phyloP scores from a whole-genome alignment of 92 coral and sea anemone genomes.

The Phymanthus crucifer region DNA sequence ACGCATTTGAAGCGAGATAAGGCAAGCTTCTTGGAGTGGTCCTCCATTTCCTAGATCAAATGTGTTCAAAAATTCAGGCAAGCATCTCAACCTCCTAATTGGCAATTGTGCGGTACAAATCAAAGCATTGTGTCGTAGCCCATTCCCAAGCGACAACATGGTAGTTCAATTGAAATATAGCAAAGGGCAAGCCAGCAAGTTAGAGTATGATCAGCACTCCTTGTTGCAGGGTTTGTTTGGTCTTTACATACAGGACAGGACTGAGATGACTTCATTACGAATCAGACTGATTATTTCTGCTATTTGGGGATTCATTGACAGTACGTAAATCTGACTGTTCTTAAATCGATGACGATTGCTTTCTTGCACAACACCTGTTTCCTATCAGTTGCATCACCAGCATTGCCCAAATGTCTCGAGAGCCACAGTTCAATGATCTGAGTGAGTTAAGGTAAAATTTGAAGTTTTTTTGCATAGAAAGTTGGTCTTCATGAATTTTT shows the following conservation, averaged over 20 bases:
- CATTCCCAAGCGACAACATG: neutral
- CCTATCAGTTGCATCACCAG: neutral
- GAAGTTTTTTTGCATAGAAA: neutral
- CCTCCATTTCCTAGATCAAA: neutral
- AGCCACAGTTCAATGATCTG: neutral
- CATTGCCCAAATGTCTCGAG: neutral
- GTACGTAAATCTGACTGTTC: slow-evolving; percentile 1
- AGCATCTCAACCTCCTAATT: neutral
- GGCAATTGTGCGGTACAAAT: neutral
- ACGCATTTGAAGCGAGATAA: neutral
- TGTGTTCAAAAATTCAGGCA: neutral
- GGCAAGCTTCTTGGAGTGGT: neutral
- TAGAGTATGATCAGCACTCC: neutral
- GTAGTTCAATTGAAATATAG: neutral
- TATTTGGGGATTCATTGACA: neutral
- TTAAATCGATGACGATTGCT: neutral
- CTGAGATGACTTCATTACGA: neutral
- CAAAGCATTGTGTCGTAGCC: neutral
- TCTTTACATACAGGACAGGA: slow-evolving; percentile 3
- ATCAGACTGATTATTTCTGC: neutral
- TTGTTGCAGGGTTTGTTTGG: neutral
- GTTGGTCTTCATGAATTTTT: neutral
- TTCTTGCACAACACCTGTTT: neutral
- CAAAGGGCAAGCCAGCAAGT: neutral
- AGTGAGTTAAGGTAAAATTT: neutral